phyloP scores from a whole-genome alignment of 1,140 invertebrate species.

The Heliconius hewitsoni region DNA sequence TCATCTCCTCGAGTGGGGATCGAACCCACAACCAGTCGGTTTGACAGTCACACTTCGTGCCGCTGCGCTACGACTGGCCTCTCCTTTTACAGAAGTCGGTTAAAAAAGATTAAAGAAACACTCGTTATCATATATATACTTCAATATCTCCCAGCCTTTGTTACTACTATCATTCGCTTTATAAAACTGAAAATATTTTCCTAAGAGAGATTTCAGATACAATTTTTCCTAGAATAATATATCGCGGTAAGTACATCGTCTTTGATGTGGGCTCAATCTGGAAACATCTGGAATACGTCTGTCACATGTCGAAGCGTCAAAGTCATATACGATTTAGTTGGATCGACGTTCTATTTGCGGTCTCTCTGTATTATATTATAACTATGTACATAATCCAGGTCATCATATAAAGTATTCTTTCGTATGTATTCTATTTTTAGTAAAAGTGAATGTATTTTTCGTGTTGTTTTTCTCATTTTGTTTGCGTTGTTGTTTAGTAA shows the following conservation, averaged over 20 bases:
- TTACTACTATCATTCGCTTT: constrained; percentile 5
- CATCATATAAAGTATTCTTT: constrained; percentile 16
- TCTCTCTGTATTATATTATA: constrained; percentile 31
- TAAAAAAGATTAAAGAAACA: neutral
- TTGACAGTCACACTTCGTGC: too few relatives aligned
- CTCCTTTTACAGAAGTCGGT: too few relatives aligned
- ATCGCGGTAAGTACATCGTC: constrained; percentile 24
- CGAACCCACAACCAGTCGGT: too few relatives aligned
- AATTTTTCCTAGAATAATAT: constrained; percentile 31
- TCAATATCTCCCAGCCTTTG: constrained; percentile 15
- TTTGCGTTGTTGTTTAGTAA: neutral
- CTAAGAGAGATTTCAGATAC: constrained; percentile 19
- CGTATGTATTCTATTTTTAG: constrained; percentile 5
- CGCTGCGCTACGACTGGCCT: too few relatives aligned
- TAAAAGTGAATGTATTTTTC: neutral
- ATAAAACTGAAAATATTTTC: constrained; percentile 27
- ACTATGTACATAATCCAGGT: constrained; percentile 29
- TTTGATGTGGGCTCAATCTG: constrained; percentile 55
- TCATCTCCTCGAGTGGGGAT: too few relatives aligned
- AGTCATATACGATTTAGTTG: constrained; percentile 42
- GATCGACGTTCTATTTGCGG: constrained; percentile 48
- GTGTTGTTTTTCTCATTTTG: neutral
- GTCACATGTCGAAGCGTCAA: constrained; percentile 56
- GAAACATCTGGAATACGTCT: constrained; percentile 58
- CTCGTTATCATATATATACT: neutral